A percentile compares a stretch with the other conserved stretches of the same genome.
Evolutionary conservation across 2,797 vertebrate species (phyloP).

Genomic region (Scleropages formosus): DNA sequence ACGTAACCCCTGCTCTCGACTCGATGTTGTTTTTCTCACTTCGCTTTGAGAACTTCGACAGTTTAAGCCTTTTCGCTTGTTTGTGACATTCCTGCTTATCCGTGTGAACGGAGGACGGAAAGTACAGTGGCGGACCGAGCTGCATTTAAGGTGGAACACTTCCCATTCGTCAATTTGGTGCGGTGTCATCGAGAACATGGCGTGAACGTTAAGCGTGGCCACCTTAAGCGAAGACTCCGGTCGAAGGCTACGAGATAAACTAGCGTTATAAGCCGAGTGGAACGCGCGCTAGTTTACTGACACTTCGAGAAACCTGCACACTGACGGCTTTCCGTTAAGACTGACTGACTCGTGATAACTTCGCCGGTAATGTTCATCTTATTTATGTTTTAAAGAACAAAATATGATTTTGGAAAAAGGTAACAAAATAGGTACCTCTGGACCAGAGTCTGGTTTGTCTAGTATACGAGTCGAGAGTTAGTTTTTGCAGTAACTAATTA

Average conservation of each 20-base stretch:
- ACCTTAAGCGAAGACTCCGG: too few species aligned
- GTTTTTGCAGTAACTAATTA: too few species aligned
- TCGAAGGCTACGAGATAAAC: too few species aligned
- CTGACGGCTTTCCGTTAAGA: too few species aligned
- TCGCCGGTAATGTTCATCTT: neutral
- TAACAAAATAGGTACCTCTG: too few species aligned
- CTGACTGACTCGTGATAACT: neutral
- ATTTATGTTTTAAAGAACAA: neutral
- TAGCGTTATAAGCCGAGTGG: neutral
- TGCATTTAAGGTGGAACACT: constrained; percentile 12
- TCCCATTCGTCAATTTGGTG: neutral
- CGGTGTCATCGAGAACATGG: too few species aligned
- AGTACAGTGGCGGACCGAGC: neutral
- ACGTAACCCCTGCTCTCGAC: neutral
- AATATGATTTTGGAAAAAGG: neutral
- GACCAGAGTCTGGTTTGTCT: too few species aligned
- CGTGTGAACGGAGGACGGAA: constrained; percentile 23
- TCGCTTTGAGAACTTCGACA: neutral
- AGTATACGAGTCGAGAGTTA: too few species aligned
- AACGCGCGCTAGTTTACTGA: too few species aligned
- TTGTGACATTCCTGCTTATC: constrained; percentile 38
- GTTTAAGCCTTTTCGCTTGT: constrained; percentile 23
- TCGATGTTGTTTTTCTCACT: constrained; percentile 19
- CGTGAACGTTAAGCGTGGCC: too few species aligned
- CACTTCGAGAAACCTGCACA: too few species aligned